These are phyloP conservation scores for Metellina segmentata DNA, from an alignment of 2,888 invertebrate species.

Conservation along the genomic window DNA sequence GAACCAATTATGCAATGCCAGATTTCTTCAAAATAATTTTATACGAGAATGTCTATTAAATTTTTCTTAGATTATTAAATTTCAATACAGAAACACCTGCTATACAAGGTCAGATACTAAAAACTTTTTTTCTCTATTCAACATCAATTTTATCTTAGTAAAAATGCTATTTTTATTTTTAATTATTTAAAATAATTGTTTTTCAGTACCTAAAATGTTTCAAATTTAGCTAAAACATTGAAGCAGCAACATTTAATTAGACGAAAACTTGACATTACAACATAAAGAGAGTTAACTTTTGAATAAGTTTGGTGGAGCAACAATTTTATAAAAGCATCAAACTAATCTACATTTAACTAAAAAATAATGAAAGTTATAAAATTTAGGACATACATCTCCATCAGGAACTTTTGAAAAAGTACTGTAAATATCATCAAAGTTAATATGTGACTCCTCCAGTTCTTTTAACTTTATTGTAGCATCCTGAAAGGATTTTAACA, in stretches of 20 bases:
- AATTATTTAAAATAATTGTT: too few relatives aligned
- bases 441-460: slow-evolving; percentile 26
- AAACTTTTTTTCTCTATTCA: too few relatives aligned
- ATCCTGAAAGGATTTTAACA: slow-evolving; percentile 28
- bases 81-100: too few relatives aligned
- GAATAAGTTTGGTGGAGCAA: not conserved
- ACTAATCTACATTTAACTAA: not conserved
- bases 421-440: slow-evolving; percentile 26
- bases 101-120: too few relatives aligned
- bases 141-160: too few relatives aligned
- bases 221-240: not conserved
- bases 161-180: too few relatives aligned
- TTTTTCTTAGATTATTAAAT: too few relatives aligned
- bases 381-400: slow-evolving; percentile 23
- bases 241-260: not conserved
- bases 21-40: too few relatives aligned
- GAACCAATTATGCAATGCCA: too few relatives aligned
- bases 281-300: too few relatives aligned
- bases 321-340: not conserved
- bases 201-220: not conserved
- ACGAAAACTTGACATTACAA: not conserved
- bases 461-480: slow-evolving; percentile 46
- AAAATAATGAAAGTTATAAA: not conserved
- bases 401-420: slow-evolving; percentile 10
- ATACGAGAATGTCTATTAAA: too few relatives aligned